A percentile compares a stretch with the other conserved stretches of the same genome.
These are phyloP conservation scores for Orius insidiosus DNA, from an alignment of 1,140 invertebrate species.

Conservation along the genomic window DNA sequence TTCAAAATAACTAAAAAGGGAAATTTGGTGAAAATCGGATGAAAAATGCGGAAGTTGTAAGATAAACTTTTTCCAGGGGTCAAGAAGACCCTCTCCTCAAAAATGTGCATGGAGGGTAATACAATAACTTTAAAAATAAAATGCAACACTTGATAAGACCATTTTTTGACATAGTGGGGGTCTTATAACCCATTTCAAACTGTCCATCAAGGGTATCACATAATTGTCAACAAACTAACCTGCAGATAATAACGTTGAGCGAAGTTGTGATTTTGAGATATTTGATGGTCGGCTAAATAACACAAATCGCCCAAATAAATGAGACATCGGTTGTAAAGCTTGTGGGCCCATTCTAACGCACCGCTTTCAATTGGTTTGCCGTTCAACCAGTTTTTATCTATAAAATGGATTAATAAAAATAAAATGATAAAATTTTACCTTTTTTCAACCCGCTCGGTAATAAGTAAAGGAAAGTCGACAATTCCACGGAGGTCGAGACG, in stretches of 20 bases:
- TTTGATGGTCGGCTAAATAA: slow-evolving; percentile 56
- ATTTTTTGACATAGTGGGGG: too few relatives aligned
- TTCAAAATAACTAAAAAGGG: too few relatives aligned
- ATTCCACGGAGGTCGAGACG: slow-evolving; percentile 43
- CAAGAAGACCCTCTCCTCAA: too few relatives aligned
- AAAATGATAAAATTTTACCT: slow-evolving; percentile 16
- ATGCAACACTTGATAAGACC: too few relatives aligned
- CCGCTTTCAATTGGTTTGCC: slow-evolving; percentile 20
- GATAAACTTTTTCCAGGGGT: too few relatives aligned
- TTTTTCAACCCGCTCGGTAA: slow-evolving; percentile 21
- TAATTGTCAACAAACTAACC: too few relatives aligned
- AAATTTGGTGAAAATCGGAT: too few relatives aligned
- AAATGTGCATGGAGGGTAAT: too few relatives aligned
- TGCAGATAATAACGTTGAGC: slow-evolving; percentile 57
- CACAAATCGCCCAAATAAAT: slow-evolving; percentile 68
- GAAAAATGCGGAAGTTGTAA: too few relatives aligned
- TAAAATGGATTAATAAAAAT: background rate
- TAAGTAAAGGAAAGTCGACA: slow-evolving; percentile 40
- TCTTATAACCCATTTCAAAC: too few relatives aligned
- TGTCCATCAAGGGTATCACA: too few relatives aligned
- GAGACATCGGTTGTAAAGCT: slow-evolving; percentile 64
- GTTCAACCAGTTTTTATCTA: slow-evolving; percentile 20
- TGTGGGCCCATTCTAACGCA: slow-evolving; percentile 36
- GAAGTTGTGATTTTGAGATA: slow-evolving; percentile 40
- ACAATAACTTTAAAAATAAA: too few relatives aligned